Evolutionary conservation across 1,140 invertebrate species (phyloP).

Genomic region (Holotrichia oblita): DNA sequence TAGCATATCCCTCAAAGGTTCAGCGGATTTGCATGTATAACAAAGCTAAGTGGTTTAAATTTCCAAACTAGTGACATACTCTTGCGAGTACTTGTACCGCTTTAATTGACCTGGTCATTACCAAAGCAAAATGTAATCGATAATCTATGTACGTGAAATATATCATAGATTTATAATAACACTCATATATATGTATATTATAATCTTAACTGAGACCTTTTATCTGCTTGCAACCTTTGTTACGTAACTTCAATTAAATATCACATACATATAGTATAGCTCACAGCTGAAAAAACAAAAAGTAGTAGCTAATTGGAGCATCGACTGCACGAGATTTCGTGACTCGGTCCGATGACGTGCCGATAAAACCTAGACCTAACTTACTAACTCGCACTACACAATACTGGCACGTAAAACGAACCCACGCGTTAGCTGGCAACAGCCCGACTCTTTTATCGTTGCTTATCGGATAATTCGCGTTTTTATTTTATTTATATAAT

Average conservation of each 20-base stretch:
- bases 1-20: no score
- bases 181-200: not conserved
- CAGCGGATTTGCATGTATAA: no score
- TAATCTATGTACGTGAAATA: no score
- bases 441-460: constrained; percentile 21
- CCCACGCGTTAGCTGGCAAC: not conserved
- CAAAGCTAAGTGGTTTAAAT: no score
- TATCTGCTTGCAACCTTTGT: no score
- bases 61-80: no score
- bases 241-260: constrained; percentile 16
- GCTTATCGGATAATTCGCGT: constrained; percentile 33
- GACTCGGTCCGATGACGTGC: constrained; percentile 33
- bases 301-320: constrained; percentile 38
- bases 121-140: no score
- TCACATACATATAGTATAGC: not conserved
- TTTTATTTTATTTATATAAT: constrained; percentile 19
- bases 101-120: no score
- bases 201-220: no score
- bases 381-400: constrained; percentile 28
- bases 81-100: no score
- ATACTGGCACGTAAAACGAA: constrained; percentile 9
- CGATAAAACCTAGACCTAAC: constrained; percentile 36
- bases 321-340: constrained; percentile 33
- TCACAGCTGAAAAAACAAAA: constrained; percentile 30
- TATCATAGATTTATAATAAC: no score